Percentiles rank a stretch among this genome's conserved stretches.
Evolutionary conservation across 2,113 vertebrate species (phyloP).

Genomic region (Dendrocopos noguchii): DNA sequence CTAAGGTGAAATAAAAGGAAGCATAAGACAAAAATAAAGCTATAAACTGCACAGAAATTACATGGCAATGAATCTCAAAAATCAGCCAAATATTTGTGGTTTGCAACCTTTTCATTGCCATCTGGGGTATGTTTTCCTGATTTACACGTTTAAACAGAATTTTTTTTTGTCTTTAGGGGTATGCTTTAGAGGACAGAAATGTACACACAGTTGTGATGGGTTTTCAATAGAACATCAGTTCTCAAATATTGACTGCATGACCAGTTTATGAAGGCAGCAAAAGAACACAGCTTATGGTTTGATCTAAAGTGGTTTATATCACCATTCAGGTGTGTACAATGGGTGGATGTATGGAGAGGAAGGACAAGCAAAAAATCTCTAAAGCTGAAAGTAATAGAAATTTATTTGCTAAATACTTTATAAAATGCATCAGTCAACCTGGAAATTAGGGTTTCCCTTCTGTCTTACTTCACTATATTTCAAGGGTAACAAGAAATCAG

Average conservation of each 20-base stretch:
- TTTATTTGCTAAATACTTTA: background rate
- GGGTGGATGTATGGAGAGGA: background rate
- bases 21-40: background rate
- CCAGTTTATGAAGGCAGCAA: background rate
- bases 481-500: background rate
- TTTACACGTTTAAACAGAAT: background rate
- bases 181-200: background rate
- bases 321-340: background rate
- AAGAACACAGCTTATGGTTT: background rate
- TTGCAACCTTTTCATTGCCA: background rate
- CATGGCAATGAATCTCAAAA: background rate
- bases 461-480: background rate
- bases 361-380: background rate
- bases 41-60: background rate
- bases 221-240: background rate
- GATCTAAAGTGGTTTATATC: background rate
- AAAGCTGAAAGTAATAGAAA: background rate
- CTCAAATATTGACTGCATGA: background rate
- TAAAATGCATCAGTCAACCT: background rate
- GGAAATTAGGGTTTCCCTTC: background rate
- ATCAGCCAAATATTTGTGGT: background rate
- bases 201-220: accelerated
- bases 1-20: background rate
- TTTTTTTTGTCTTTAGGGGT: background rate
- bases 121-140: background rate